Conservation (phyloP, 2,888 invertebrate genomes). For the Chrysodeixis includens region DNA sequence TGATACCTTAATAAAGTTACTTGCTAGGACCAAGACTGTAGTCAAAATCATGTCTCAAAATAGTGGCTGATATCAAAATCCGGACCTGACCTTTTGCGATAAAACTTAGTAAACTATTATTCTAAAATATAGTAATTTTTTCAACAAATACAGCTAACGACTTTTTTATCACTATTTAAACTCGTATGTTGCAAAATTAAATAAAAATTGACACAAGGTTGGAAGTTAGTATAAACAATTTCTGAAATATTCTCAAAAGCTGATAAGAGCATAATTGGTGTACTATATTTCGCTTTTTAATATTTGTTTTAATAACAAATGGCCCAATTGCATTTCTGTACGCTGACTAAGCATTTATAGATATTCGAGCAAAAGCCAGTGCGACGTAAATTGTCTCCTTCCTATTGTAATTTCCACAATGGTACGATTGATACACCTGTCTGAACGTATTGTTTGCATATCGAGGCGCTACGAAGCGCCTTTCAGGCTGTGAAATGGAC, state of each 20-base stretch:
- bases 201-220: not conserved
- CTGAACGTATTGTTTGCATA: not conserved
- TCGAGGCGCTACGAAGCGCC: too few species aligned
- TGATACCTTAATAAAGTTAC: not conserved
- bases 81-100: constrained; percentile 1
- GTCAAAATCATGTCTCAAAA: constrained; percentile 1
- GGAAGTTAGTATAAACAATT: not conserved
- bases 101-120: not conserved
- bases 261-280: not conserved
- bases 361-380: not conserved
- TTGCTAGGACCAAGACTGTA: not conserved
- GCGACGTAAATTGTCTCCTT: not conserved
- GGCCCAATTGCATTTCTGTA: not conserved
- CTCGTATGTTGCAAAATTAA: not conserved
- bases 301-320: not conserved
- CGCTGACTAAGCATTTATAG: not conserved
- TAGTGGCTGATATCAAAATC: not conserved
- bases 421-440: not conserved
- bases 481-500: too few species aligned
- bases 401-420: not conserved
- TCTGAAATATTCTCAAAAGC: not conserved
- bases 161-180: not conserved
- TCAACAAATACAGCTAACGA: not conserved
- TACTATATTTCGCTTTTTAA: not conserved
- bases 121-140: not conserved